Percentiles rank a stretch among this genome's conserved stretches.
Conservation (phyloP, 2,113 vertebrate genomes). For the Gopherus evgoodei region DNA sequence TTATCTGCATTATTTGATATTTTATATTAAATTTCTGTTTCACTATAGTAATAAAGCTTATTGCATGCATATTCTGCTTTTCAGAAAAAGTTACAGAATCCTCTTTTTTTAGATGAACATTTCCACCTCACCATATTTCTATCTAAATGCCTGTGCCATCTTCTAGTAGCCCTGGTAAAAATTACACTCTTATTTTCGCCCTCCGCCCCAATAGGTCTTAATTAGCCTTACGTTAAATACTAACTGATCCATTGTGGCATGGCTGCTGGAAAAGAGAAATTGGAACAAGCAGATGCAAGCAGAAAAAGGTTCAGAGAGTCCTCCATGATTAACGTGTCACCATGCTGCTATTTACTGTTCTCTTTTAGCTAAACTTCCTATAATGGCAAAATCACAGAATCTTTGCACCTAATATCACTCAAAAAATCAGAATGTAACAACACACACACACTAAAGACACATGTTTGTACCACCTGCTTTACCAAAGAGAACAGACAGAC, state of each 20-base stretch:
- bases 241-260: background rate
- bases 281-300: constrained; percentile 66
- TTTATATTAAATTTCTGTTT: background rate
- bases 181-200: background rate
- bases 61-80: too few relatives aligned
- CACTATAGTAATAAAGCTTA: background rate
- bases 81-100: background rate
- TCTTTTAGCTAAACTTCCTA: constrained; percentile 75
- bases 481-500: background rate
- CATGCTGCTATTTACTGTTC: constrained; percentile 71
- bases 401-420: constrained; percentile 56
- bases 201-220: constrained; percentile 21
- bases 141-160: background rate
- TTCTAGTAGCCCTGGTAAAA: background rate
- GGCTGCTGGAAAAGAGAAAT: constrained; percentile 30
- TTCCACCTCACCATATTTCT: background rate
- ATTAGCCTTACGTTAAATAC: constrained; percentile 36
- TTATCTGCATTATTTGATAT: background rate
- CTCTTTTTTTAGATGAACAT: background rate
- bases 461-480: rapidly evolving
- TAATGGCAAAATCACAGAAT: constrained; percentile 72
- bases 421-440: background rate
- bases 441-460: background rate
- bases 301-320: constrained; percentile 54
- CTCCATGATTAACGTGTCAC: constrained; percentile 68